Evolutionary conservation across 2,888 invertebrate species (phyloP), one percentile per base, ranked within the genome.

Genomic region (Chydorus sphaericus): DNA sequence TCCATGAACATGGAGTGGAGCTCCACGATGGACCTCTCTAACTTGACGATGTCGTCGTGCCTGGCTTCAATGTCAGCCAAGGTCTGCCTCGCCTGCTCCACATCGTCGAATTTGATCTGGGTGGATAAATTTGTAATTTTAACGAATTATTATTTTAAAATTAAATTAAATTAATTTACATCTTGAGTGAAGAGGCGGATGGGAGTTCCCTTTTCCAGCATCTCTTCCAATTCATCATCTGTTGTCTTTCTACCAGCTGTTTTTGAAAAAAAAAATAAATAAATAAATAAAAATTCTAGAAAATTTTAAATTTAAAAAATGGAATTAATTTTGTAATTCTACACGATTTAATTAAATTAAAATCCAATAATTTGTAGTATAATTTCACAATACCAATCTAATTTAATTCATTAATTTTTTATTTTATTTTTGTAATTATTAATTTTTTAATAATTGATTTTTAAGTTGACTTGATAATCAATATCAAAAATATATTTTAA

Each of bases 201-300:
- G 10, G 44, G 44, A 75, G 96, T 96, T 64, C 93, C 94, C 71
- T 94, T 92, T 72, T 97, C 96, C 73, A 97, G 76, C 97, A 97
- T 97, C 70, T 92, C 91, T 73, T 97, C 97, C 63, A 97, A 78
- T 73, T 97, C 94, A 69, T 96, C 96, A 71, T 93, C 93, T 68
- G 94, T 96, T 70, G 94, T 96, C 66, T 89, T 87, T 73, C 90
- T 85, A 67, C 96, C 96, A 69, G 96, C 86, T 86, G 69, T n/a
- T 70, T 69, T 60, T 10, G n/a, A 44, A 8, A 33, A 33, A 33
- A 33, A 33, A 33, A 33, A 33, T 33, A 11, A 33, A 33, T 33
- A 33, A 33, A 11, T 11, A 33, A 11, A 33, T 11, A 33, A 11
- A n/a, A 10, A 33, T 11, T 10, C 10, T n/a, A 33, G 36, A 33